Evolutionary conservation across 2,888 invertebrate genomes (phyloP).

Genomic region (Oxyscelio sp.): DNA sequence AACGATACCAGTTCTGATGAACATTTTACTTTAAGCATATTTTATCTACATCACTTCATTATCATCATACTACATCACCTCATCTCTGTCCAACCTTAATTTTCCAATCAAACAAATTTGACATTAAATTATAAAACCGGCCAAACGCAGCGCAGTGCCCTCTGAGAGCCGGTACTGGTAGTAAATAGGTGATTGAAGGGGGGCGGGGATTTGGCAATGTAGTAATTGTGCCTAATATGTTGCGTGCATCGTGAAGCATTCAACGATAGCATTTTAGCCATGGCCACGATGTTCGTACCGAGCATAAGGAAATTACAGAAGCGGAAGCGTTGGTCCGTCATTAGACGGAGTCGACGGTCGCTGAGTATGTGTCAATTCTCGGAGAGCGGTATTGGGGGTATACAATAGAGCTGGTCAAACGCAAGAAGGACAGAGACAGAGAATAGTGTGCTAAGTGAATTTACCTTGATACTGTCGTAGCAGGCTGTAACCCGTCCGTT

Average conservation of each 20-base stretch:
- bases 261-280: constrained; percentile 74
- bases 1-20: no score
- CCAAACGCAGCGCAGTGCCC: constrained; percentile 27
- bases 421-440: constrained; percentile 65
- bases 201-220: constrained; percentile 29
- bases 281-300: constrained; percentile 73
- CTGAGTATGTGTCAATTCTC: constrained; percentile 56
- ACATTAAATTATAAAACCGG: constrained; percentile 41
- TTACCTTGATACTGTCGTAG: constrained; percentile 99
- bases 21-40: no score
- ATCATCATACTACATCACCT: no score
- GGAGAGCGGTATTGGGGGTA: constrained; percentile 37
- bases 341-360: constrained; percentile 46
- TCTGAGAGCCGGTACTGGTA: constrained; percentile 41
- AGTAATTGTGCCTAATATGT: constrained; percentile 63
- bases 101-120: constrained; percentile 3
- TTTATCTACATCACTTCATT: no score
- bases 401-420: constrained; percentile 61
- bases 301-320: constrained; percentile 73
- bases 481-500: constrained; percentile 99
- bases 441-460: constrained; percentile 83
- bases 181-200: constrained; percentile 31
- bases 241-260: constrained; percentile 75
- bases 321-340: constrained; percentile 63
- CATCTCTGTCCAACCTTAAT: no score